Percentiles rank a stretch among this genome's conserved stretches.
phyloP scores from a whole-genome alignment of 2,113 vertebrate genomes.

The Clarias macrocephalus region DNA sequence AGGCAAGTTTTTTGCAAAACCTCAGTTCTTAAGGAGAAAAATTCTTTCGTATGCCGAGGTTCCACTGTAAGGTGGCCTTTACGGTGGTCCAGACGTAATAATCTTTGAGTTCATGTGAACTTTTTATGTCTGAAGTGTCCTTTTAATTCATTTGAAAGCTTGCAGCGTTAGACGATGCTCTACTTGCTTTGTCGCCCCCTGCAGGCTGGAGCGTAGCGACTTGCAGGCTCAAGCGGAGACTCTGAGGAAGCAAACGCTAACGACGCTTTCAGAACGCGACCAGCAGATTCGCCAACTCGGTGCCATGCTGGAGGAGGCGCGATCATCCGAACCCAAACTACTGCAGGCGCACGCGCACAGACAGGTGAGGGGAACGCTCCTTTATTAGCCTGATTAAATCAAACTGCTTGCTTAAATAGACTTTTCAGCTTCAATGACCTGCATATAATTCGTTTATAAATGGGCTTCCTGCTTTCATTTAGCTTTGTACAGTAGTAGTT shows the following conservation, averaged over 20 bases:
- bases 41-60: too few relatives aligned
- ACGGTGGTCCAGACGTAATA: too few relatives aligned
- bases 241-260: constrained; percentile 83
- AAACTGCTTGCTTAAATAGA: background rate
- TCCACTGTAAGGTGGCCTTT: too few relatives aligned
- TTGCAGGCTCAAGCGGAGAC: constrained; percentile 79
- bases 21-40: too few relatives aligned
- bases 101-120: too few relatives aligned
- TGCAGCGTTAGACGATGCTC: background rate
- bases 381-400: background rate
- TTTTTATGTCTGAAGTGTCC: background rate
- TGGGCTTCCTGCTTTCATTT: too few relatives aligned
- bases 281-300: constrained; percentile 78
- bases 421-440: background rate
- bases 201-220: constrained; percentile 72
- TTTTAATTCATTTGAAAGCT: background rate
- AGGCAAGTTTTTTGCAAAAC: too few relatives aligned
- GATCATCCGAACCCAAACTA: constrained; percentile 59
- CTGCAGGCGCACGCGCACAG: constrained; percentile 53
- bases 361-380: constrained; percentile 38
- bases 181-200: background rate
- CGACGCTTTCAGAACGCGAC: constrained; percentile 82
- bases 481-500: background rate
- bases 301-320: constrained; percentile 72
- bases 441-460: background rate